These are phyloP conservation scores for Apamea monoglypha DNA, from an alignment of 2,888 invertebrate species.

Conservation along the genomic window DNA sequence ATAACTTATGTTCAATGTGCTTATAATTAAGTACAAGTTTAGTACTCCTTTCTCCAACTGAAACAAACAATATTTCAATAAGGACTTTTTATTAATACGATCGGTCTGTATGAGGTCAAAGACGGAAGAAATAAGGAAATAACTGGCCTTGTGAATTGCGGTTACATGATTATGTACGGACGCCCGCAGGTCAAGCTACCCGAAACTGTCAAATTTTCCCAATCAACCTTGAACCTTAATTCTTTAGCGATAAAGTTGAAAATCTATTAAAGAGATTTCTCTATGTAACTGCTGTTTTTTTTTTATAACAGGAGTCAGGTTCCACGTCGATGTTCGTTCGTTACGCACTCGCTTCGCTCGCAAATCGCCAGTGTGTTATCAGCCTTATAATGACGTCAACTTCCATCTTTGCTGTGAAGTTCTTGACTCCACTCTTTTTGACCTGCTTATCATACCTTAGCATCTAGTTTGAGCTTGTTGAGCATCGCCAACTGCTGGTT, in stretches of 20 bases:
- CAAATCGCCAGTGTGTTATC: too few species aligned
- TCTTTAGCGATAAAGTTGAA: too few species aligned
- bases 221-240: too few species aligned
- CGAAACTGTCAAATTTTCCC: too few species aligned
- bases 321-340: too few species aligned
- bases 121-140: background rate
- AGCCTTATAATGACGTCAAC: too few species aligned
- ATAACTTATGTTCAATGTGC: conserved; percentile 93
- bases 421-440: rapidly evolving
- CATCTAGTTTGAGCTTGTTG: conserved; percentile 90
- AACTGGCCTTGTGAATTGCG: background rate
- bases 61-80: conserved; percentile 54
- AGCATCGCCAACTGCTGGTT: conserved; percentile 87
- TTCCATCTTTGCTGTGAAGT: background rate
- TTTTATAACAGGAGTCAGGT: too few species aligned
- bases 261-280: too few species aligned
- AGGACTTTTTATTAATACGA: background rate
- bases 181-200: too few species aligned
- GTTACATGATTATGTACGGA: background rate
- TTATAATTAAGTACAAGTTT: conserved; percentile 92
- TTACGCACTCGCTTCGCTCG: too few species aligned
- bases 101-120: background rate
- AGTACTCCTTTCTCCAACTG: conserved; percentile 91
- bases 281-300: too few species aligned
- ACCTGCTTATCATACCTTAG: conserved; percentile 84